Percentiles rank a stretch among this genome's conserved stretches.
Evolutionary conservation across 2,888 invertebrate species (phyloP).

Genomic region (Philopedon plagiatum): DNA sequence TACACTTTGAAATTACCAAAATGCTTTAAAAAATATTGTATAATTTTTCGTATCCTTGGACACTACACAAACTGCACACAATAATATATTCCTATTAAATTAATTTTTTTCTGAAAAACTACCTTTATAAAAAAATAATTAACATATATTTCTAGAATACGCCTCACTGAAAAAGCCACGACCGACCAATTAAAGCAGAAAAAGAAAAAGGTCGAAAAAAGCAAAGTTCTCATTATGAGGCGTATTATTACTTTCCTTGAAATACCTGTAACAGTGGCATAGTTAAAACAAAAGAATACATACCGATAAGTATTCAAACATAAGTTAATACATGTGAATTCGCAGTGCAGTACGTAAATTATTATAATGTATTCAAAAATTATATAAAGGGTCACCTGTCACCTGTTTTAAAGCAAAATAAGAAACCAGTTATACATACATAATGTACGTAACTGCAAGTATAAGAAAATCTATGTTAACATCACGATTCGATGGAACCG

Average conservation of each 20-base stretch:
- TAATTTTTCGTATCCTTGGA: too few species aligned
- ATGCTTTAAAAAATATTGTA: too few species aligned
- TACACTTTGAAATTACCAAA: too few species aligned
- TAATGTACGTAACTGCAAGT: too few species aligned
- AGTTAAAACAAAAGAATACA: slow-evolving; percentile 36
- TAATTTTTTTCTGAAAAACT: not conserved
- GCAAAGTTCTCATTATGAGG: slow-evolving; percentile 7
- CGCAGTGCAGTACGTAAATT: slow-evolving; percentile 20
- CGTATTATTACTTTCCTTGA: slow-evolving; percentile 30
- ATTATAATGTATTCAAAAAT: not conserved
- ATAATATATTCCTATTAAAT: too few species aligned
- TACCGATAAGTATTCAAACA: slow-evolving; percentile 15
- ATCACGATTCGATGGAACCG: too few species aligned
- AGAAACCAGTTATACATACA: too few species aligned
- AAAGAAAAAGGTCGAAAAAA: slow-evolving; percentile 20
- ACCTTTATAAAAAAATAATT: not conserved
- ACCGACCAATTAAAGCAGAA: slow-evolving; percentile 18
- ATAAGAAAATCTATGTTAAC: too few species aligned
- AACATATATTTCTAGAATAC: not conserved
- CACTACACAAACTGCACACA: too few species aligned
- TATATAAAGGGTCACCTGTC: not conserved
- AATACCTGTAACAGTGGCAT: slow-evolving; percentile 34
- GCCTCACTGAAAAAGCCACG: slow-evolving; percentile 16
- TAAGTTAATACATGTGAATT: slow-evolving; percentile 12
- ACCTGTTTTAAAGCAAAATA: too few species aligned